Evolutionary conservation across 1,140 invertebrate genomes (phyloP).

Genomic region (Holotrichia oblita): DNA sequence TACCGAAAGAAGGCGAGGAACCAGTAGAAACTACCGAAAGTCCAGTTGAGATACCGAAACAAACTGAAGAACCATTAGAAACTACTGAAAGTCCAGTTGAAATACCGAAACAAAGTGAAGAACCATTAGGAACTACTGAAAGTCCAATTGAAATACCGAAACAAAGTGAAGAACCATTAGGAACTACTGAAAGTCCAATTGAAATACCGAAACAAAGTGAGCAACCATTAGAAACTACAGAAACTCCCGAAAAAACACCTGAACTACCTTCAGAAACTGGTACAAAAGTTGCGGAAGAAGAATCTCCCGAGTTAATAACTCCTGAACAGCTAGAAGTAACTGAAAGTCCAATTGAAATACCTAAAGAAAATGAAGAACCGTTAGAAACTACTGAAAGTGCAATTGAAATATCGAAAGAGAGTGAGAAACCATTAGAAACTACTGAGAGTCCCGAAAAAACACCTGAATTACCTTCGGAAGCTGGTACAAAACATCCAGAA

Average conservation of each 20-base stretch:
- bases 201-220: neutral
- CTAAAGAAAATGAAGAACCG: neutral
- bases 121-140: neutral
- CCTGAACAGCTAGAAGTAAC: neutral
- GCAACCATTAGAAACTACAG: neutral
- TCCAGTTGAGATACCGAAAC: neutral
- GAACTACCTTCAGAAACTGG: neutral
- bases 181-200: too few relatives aligned
- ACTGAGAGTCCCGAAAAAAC: constrained; percentile 7
- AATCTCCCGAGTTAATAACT: neutral
- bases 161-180: too few relatives aligned
- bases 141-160: too few relatives aligned
- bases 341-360: neutral
- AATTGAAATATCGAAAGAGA: neutral
- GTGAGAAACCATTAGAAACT: neutral
- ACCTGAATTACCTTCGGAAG: neutral
- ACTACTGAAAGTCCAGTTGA: neutral
- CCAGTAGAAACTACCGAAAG: neutral
- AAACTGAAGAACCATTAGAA: neutral
- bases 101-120: constrained; percentile 28
- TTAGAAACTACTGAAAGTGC: neutral
- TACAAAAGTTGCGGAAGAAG: neutral
- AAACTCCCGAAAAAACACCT: constrained; percentile 12
- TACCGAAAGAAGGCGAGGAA: neutral
- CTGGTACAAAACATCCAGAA: constrained; percentile 15